Evolutionary conservation across 2,888 invertebrate species (phyloP).

Genomic region (Antheraea assamensis): DNA sequence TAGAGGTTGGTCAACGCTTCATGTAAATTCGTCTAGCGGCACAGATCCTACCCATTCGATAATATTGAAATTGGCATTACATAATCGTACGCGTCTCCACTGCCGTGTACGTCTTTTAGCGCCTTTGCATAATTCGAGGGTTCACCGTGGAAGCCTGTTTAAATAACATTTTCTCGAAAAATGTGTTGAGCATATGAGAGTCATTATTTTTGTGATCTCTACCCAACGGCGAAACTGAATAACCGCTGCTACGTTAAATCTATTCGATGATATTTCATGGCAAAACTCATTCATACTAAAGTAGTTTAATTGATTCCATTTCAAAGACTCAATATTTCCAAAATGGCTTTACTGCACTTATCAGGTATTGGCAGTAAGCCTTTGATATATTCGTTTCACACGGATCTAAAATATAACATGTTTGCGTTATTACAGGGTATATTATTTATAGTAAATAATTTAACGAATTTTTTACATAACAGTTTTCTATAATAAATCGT

Average conservation of each 20-base stretch:
- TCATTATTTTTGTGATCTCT: too few species aligned
- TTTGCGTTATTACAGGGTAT: not conserved
- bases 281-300: too few species aligned
- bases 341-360: not conserved
- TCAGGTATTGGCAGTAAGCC: too few species aligned
- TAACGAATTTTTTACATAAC: not conserved
- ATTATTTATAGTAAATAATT: not conserved
- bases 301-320: too few species aligned
- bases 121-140: not conserved
- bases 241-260: too few species aligned
- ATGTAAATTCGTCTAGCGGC: conserved; percentile 59
- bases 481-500: not conserved
- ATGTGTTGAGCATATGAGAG: too few species aligned
- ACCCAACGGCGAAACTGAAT: too few species aligned
- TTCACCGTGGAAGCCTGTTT: too few species aligned
- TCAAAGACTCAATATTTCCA: too few species aligned
- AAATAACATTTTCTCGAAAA: too few species aligned
- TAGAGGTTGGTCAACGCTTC: conserved; percentile 56
- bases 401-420: not conserved
- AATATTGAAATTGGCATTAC: conserved; percentile 65
- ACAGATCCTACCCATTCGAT: conserved; percentile 68
- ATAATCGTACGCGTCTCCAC: conserved; percentile 45
- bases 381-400: too few species aligned
- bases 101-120: conserved; percentile 28
- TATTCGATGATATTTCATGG: too few species aligned